Conservation (phyloP, 1,140 invertebrate genomes). For the Ostrea denselamellosa region DNA sequence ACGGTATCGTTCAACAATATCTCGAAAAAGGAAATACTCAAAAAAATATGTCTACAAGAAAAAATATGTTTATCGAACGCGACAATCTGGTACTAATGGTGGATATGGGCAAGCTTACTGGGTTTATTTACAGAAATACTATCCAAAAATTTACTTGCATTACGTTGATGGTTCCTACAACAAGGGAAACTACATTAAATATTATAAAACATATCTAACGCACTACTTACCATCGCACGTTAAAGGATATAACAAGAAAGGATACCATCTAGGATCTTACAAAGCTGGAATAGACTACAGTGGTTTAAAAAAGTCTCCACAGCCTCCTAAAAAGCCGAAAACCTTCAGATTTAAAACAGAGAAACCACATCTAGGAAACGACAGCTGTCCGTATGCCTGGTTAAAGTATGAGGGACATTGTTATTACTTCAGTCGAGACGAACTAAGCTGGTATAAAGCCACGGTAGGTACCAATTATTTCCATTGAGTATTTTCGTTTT, state of each 20-base stretch:
- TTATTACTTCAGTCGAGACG: conserved; percentile 16
- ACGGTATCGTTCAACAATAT: background rate
- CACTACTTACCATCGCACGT: background rate
- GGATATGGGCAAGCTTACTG: background rate
- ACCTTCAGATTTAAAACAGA: background rate
- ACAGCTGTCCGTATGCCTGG: conserved; percentile 15
- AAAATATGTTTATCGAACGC: background rate
- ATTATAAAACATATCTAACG: conserved; percentile 1
- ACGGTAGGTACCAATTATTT: background rate
- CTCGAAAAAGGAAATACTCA: background rate
- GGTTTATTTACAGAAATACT: conserved; percentile 10
- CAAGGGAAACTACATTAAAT: background rate
- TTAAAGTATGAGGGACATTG: background rate
- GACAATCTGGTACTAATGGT: background rate
- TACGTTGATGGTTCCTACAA: background rate
- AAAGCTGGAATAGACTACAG: background rate
- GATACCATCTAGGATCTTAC: conserved; percentile 3
- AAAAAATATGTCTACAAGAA: background rate
- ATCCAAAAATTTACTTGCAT: conserved; percentile 28
- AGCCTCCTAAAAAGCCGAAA: background rate
- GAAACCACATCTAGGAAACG: background rate
- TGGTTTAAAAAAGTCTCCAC: background rate
- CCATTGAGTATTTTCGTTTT: background rate
- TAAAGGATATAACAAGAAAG: conserved; percentile 15
- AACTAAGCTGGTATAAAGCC: conserved; percentile 23